phyloP scores from a whole-genome alignment of 2,113 vertebrate species.

The Brachyhypopomus gauderio region DNA sequence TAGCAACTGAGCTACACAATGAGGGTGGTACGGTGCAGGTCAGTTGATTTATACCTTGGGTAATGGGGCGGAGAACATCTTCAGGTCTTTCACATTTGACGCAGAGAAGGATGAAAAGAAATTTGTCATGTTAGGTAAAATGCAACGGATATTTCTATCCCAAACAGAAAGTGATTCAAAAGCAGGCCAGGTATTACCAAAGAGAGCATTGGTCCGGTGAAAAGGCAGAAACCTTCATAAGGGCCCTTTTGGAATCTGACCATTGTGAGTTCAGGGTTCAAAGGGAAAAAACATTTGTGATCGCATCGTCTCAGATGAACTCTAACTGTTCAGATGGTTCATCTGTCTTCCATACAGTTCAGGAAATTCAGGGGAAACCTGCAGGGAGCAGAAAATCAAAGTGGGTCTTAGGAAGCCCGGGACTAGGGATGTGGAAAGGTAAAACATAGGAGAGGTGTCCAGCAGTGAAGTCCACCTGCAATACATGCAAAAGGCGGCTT shows the following conservation, averaged over 20 bases:
- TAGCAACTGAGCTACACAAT: slow-evolving; percentile 11
- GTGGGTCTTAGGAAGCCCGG: too few relatives aligned
- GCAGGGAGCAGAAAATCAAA: too few relatives aligned
- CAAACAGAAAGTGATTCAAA: slow-evolving; percentile 34
- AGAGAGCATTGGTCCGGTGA: slow-evolving; percentile 20
- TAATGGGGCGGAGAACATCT: slow-evolving; percentile 39
- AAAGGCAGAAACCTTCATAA: slow-evolving; percentile 22
- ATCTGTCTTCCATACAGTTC: too few relatives aligned
- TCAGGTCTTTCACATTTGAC: slow-evolving; percentile 36
- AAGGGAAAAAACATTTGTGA: slow-evolving; percentile 28
- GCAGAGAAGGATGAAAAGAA: slow-evolving; percentile 19
- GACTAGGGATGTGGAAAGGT: too few relatives aligned
- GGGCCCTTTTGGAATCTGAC: slow-evolving; percentile 36
- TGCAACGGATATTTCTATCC: slow-evolving; percentile 33
- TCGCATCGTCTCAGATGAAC: background rate
- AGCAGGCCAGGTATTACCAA: slow-evolving; percentile 20
- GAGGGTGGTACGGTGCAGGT: slow-evolving; percentile 27
- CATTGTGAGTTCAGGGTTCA: slow-evolving; percentile 26
- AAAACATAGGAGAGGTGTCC: too few relatives aligned
- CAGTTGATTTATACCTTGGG: slow-evolving; percentile 47
- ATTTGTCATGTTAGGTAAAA: slow-evolving; percentile 33
- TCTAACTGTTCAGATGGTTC: too few relatives aligned
- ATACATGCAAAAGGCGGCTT: too few relatives aligned
- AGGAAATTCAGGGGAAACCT: too few relatives aligned
- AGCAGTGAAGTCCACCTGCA: too few relatives aligned